Evolutionary conservation across 2,888 invertebrate genomes (phyloP), one percentile per base, ranked within the genome.

Genomic region (Euproctis similis): DNA sequence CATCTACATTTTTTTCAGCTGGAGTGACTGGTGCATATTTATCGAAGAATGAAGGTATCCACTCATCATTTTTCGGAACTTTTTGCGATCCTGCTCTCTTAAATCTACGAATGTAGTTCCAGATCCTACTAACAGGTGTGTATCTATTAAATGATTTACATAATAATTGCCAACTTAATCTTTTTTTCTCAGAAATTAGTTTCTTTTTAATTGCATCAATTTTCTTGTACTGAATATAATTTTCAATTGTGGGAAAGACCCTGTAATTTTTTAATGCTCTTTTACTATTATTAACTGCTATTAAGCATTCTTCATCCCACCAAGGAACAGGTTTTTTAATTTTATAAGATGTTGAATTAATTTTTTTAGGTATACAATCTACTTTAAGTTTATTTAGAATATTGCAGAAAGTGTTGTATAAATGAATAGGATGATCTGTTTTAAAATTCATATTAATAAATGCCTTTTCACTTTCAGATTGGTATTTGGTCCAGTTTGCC

Each of bases 141-240:
- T 8, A 8, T n/a, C 18, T 26, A 24, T 24, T 28, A 7, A 35
- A 31, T 6, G 13, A 25, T 13, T 24, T 21, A 25, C 28, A 35
- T 18, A 25, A 28, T 18, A 25, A 28, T 9, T 20, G 13, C 30
- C 34, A 34, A 20, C 24, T 26, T 20, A 18, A 10, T 8, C 11
- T 24, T 14, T 24, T 27, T 12, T 34, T 27, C n/a, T 28, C 23
- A 8, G 5, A 27, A n/a, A 35, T 6, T 8, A 22, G 31, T 28
- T n/a, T 31, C 28, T 25, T 35, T 20, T 26, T 35, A 16, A 18
- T 12, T 16, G 27, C 18, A 30, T 34, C 30, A 24, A 30, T 4
- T 6, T 34, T 27, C 23, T 30, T 26, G 21, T 23, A 23, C 4
- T 4, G 11, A 5, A 23, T 23, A 7, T 4, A 23, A 12, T 12